Evolutionary conservation across 2,888 invertebrate genomes (phyloP).

Genomic region (Strigamia transsilvanica): DNA sequence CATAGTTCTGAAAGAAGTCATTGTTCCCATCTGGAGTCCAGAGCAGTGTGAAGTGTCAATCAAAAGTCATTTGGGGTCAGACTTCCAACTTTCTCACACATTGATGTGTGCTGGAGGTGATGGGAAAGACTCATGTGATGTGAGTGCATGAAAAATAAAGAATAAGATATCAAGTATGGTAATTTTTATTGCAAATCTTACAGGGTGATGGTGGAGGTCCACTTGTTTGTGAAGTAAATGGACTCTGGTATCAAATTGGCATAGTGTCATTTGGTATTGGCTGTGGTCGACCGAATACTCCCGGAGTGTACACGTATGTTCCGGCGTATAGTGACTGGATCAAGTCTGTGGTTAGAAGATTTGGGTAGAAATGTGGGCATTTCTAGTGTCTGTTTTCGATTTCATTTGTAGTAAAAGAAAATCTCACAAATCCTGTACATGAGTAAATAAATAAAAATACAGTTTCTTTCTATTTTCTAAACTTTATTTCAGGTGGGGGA

Average conservation of each 20-base stretch:
- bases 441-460: no score
- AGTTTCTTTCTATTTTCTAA: no score
- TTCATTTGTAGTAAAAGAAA: no score
- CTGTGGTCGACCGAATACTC: constrained; percentile 63
- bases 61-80: constrained; percentile 63
- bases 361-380: not conserved
- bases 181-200: not conserved
- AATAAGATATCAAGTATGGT: not conserved
- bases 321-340: constrained; percentile 63
- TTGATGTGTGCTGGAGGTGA: constrained; percentile 65
- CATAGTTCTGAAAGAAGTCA: constrained; percentile 64
- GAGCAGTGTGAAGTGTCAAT: constrained; percentile 63
- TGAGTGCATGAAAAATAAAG: constrained; percentile 59
- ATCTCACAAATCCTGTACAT: no score
- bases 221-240: constrained; percentile 63
- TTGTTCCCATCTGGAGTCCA: constrained; percentile 64
- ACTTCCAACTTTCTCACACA: constrained; percentile 62
- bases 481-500: no score
- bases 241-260: constrained; percentile 65
- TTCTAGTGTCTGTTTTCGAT: no score
- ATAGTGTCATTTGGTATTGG: constrained; percentile 63
- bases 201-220: constrained; percentile 66
- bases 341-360: constrained; percentile 59
- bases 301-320: constrained; percentile 65
- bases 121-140: constrained; percentile 65